A percentile compares a stretch with the other conserved stretches of the same genome.
Conservation (phyloP, 2,888 invertebrate genomes). For the Eudemis profundana region DNA sequence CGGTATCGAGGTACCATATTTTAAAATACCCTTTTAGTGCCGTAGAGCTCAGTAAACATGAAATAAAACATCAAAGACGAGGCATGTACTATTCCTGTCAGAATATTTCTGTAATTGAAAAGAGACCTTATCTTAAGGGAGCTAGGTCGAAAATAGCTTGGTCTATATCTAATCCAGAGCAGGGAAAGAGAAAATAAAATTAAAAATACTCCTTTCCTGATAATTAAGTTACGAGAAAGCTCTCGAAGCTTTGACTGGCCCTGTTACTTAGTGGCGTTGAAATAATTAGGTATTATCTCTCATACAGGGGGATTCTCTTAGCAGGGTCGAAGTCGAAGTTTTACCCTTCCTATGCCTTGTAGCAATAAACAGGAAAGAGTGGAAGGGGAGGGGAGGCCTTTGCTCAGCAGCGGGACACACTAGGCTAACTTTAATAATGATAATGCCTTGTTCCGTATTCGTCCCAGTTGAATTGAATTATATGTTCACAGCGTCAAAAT, state of each 20-base stretch:
- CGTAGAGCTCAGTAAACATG: not conserved
- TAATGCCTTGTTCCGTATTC: too few relatives aligned
- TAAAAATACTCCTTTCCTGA: not conserved
- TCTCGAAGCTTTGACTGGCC: constrained; percentile 10
- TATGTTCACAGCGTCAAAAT: too few relatives aligned
- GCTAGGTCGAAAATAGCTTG: not conserved
- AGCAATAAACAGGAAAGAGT: too few relatives aligned
- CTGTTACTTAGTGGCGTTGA: not conserved
- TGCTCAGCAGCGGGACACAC: too few relatives aligned
- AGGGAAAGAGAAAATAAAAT: constrained; percentile 5
- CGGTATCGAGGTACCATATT: too few relatives aligned
- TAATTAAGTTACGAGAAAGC: constrained; percentile 12
- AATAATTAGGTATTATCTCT: constrained; percentile 2
- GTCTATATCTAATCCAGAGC: not conserved
- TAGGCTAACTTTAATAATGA: too few relatives aligned
- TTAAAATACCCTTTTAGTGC: not conserved
- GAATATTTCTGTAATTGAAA: not conserved
- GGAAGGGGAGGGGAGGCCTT: too few relatives aligned
- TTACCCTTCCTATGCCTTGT: too few relatives aligned
- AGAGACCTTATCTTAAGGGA: not conserved
- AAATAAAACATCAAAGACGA: constrained; percentile 1
- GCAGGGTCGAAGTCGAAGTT: too few relatives aligned
- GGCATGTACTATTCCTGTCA: not conserved
- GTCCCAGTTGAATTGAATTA: too few relatives aligned
- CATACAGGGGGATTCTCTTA: too few relatives aligned